These are phyloP conservation scores for Vombatus ursinus DNA, from an alignment of 2,113 vertebrate genomes.

Conservation along the genomic window DNA sequence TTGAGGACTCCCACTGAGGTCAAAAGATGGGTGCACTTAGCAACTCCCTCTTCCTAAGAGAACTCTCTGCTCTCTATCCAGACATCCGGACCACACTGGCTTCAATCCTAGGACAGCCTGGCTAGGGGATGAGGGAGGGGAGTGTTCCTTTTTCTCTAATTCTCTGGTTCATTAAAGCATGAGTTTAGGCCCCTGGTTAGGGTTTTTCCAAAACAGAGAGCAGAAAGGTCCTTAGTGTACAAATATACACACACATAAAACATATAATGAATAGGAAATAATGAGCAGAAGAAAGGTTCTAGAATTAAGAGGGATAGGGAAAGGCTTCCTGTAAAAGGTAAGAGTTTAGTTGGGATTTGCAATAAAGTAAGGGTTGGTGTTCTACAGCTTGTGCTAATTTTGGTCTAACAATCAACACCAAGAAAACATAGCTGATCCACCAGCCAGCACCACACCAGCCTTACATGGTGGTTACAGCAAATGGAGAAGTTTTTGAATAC, in stretches of 20 bases:
- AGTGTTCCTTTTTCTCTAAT: background rate
- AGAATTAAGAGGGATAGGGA: background rate
- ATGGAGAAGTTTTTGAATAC: no score
- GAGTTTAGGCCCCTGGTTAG: background rate
- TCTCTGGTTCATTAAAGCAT: background rate
- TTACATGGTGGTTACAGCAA: no score
- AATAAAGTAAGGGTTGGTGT: no score
- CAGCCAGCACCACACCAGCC: no score
- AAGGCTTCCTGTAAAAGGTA: background rate
- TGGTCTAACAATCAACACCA: no score
- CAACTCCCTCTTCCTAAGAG: background rate
- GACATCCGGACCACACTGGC: background rate
- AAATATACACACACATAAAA: background rate
- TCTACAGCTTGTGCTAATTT: no score
- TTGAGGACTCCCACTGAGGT: background rate
- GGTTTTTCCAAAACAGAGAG: background rate
- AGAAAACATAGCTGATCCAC: no score
- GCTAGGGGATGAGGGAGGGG: background rate
- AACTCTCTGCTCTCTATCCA: background rate
- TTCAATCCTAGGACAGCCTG: background rate
- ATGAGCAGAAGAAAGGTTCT: background rate
- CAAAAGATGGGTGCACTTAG: background rate
- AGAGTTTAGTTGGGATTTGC: background rate
- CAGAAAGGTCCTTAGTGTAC: background rate
- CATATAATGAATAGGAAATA: background rate